Evolutionary conservation across 2,113 vertebrate genomes (phyloP).

Genomic region (Chloroceryle aenea): DNA sequence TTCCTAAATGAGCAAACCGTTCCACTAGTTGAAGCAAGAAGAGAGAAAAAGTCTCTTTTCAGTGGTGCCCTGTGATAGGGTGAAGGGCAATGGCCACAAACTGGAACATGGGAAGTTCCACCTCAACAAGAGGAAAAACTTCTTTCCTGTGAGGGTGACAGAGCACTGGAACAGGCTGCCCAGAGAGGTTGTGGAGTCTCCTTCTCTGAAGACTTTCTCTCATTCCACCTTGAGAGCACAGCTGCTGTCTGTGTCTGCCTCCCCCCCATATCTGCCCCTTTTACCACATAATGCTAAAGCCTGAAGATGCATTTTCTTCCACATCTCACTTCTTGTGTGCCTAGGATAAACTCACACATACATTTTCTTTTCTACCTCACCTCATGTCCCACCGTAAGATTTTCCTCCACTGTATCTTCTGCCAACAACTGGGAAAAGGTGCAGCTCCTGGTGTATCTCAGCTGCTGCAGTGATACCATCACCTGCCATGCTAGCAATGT

Average conservation of each 20-base stretch:
- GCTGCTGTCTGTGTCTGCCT: neutral
- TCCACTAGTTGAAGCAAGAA: neutral
- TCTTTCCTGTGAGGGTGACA: no score
- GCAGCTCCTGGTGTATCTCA: rapidly evolving
- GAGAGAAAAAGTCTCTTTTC: neutral
- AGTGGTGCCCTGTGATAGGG: no score
- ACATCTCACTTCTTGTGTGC: neutral
- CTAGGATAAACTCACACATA: neutral
- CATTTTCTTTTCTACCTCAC: neutral
- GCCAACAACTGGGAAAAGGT: neutral
- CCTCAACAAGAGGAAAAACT: no score
- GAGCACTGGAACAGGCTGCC: no score
- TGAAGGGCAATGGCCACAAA: no score
- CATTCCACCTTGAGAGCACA: neutral
- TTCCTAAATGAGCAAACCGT: neutral
- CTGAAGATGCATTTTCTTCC: neutral
- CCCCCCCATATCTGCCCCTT: rapidly evolving
- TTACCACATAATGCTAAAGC: neutral
- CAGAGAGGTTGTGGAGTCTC: no score
- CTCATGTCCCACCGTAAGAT: neutral
- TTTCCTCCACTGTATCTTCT: neutral
- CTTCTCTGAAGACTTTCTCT: neutral
- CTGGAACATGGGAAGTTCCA: no score
- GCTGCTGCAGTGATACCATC: neutral
- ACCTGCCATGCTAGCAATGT: neutral